Evolutionary conservation across 1,140 invertebrate species (phyloP).

Genomic region (Leptoteleia sp.): DNA sequence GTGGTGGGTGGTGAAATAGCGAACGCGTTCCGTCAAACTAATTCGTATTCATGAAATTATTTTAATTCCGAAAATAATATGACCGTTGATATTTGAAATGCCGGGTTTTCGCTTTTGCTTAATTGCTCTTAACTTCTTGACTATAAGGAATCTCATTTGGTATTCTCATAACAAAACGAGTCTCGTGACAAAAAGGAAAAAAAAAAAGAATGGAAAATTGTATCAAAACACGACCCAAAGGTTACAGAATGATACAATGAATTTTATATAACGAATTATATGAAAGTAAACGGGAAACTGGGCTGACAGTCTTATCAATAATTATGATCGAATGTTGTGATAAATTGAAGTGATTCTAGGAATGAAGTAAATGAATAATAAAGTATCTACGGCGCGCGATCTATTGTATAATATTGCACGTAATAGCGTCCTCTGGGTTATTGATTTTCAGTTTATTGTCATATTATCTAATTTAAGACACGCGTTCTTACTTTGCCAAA

Average conservation of each 20-base stretch:
- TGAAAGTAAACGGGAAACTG: constrained; percentile 1
- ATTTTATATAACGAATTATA: too few species aligned
- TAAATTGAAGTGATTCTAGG: constrained; percentile 24
- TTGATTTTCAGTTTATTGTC: constrained; percentile 41
- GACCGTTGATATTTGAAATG: constrained; percentile 23
- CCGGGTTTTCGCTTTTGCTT: constrained; percentile 27
- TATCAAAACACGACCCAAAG: constrained; percentile 20
- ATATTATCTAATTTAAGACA: constrained; percentile 29
- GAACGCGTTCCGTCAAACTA: background rate
- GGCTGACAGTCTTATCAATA: constrained; percentile 12
- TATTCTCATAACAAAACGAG: constrained; percentile 24
- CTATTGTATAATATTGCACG: constrained; percentile 6
- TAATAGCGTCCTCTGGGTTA: constrained; percentile 21
- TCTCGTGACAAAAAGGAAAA: background rate
- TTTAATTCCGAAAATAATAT: constrained; percentile 22
- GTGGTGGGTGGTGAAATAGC: background rate
- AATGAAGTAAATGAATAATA: constrained; percentile 27
- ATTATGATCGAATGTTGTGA: constrained; percentile 21
- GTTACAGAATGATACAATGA: constrained; percentile 8
- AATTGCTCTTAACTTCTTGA: constrained; percentile 36
- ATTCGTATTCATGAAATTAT: constrained; percentile 38
- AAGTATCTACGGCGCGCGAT: too few species aligned
- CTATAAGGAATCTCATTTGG: constrained; percentile 39
- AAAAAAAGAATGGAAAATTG: too few species aligned
- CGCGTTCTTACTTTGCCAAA: constrained; percentile 32